These are phyloP conservation scores for Blomia tropicalis DNA, from an alignment of 2,888 invertebrate genomes.

Conservation along the genomic window DNA sequence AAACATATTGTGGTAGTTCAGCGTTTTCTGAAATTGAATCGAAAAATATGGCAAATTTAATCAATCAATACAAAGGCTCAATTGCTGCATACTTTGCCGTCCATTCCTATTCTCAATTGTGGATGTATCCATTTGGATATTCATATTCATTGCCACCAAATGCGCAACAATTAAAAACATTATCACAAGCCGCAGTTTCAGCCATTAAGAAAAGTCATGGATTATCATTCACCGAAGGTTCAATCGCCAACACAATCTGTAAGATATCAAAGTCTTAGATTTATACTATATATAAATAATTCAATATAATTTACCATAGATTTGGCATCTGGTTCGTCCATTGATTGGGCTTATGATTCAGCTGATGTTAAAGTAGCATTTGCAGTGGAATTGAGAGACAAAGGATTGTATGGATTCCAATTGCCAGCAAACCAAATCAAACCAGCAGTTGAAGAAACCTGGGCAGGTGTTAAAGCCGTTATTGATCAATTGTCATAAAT, in stretches of 20 bases:
- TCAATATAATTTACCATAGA: background rate
- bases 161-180: constrained; percentile 26
- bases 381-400: constrained; percentile 30
- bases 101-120: constrained; percentile 28
- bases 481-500: background rate
- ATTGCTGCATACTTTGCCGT: constrained; percentile 27
- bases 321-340: constrained; percentile 17
- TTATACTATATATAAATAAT: background rate
- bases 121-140: constrained; percentile 29
- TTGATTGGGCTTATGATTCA: constrained; percentile 26
- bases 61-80: background rate
- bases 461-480: constrained; percentile 28
- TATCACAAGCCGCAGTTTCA: constrained; percentile 22
- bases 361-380: constrained; percentile 28
- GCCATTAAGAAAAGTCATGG: constrained; percentile 12
- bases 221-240: background rate
- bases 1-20: constrained; percentile 36
- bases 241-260: constrained; percentile 21
- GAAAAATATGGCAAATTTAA: constrained; percentile 31
- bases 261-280: background rate
- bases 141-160: constrained; percentile 8
- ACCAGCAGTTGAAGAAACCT: constrained; percentile 30
- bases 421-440: constrained; percentile 30
- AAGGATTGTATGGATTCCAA: constrained; percentile 29
- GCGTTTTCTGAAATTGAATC: constrained; percentile 38